A percentile compares a stretch with the other conserved stretches of the same genome.
phyloP scores from a whole-genome alignment of 1,140 invertebrate genomes.

The Macrotrachela quadricornifera region DNA sequence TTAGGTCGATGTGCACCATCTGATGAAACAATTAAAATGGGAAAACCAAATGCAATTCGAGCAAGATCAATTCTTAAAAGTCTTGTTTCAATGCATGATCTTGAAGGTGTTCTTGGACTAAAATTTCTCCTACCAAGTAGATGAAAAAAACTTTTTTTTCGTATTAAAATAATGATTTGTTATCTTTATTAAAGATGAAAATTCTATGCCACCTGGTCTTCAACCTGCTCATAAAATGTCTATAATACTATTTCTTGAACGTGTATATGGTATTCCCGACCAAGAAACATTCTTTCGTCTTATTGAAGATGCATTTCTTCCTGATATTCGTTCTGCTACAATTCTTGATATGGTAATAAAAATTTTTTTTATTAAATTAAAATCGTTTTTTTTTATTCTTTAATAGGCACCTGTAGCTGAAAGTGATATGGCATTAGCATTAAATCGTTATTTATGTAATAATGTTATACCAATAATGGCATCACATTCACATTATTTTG shows the following conservation, averaged over 20 bases:
- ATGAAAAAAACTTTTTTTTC: too few species aligned
- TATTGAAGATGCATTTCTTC: slow-evolving; percentile 87
- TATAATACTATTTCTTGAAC: slow-evolving; percentile 81
- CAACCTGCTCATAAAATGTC: slow-evolving; percentile 92
- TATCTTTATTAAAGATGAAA: slow-evolving; percentile 4
- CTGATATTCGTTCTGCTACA: slow-evolving; percentile 83
- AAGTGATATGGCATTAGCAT: slow-evolving; percentile 89
- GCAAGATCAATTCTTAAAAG: slow-evolving; percentile 87
- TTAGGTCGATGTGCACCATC: slow-evolving; percentile 92
- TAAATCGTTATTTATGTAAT: slow-evolving; percentile 96
- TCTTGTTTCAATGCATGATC: slow-evolving; percentile 81
- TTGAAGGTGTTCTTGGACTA: slow-evolving; percentile 83
- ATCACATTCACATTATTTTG: slow-evolving; percentile 84
- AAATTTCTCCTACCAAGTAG: slow-evolving; percentile 43
- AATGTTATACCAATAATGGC: slow-evolving; percentile 86
- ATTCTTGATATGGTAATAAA: slow-evolving; percentile 55
- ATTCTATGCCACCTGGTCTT: slow-evolving; percentile 40
- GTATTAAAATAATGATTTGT: too few species aligned
- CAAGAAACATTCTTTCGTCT: slow-evolving; percentile 83
- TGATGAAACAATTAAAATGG: slow-evolving; percentile 57
- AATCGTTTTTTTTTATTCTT: slow-evolving; percentile 28
- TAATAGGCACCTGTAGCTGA: slow-evolving; percentile 38
- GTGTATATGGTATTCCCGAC: slow-evolving; percentile 93
- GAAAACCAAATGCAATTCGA: slow-evolving; percentile 85
- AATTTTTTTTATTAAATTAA: slow-evolving; percentile 45